Evolutionary conservation across 2,888 invertebrate species (phyloP), one percentile per base, ranked within the genome.

Genomic region (Phyllotreta striolata): DNA sequence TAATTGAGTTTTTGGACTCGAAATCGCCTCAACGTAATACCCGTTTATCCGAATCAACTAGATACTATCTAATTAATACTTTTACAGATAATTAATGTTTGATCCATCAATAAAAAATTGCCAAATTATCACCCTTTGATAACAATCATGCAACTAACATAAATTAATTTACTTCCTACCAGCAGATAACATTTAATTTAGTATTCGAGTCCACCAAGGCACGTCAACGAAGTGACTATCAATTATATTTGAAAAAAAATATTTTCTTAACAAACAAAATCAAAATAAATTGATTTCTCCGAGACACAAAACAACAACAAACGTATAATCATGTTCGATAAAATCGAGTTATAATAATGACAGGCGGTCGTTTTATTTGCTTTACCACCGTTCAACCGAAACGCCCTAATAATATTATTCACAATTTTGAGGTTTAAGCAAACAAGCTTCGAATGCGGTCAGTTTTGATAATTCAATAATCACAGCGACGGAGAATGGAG

Each of bases 261-360:
- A 54, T 60, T 60, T 54, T 54, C 24, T 52, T 38, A 38, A 10
- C 37, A 60, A 60, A 60, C 52, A 60, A 44, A 60, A 60, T 60
- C 37, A 41, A 52, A 60, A 60, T 60, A 60, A 60, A 60, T 54
- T 60, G 52, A 52, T 60, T 60, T 35, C 9, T 38, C 9, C 14
- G 37, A 52, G 44, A 54, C 43, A 59, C 40, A 37, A 41, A 52
- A 59, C 52, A 55, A 55, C 55, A 59, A 59, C 55, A 65, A 59
- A 43, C 57, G 40, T 66, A 58, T 65, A 62, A 66, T 66, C 56
- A 66, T 63, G 38, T 54, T 47, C 46, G 66, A 66, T 66, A 66
- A 66, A 66, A 66, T 66, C 66, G 60, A 54, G 12, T 54, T 62
- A 62, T 62, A 66, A 52, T 56, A 63, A 9, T 37, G 44, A 38